Conservation (phyloP, 1,140 invertebrate species). For the Meloidogyne exigua region DNA sequence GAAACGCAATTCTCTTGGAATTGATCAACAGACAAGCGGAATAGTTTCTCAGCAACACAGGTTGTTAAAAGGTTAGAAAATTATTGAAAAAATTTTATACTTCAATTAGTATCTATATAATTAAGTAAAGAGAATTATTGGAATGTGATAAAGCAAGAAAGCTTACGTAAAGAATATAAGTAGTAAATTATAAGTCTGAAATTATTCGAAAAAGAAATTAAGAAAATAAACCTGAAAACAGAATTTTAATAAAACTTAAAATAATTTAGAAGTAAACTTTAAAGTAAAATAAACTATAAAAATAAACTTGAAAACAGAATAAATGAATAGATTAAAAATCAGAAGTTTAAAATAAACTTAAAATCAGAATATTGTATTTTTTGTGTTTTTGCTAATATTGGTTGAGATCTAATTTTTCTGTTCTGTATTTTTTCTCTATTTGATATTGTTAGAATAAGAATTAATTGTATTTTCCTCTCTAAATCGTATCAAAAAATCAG, state of each 20-base stretch:
- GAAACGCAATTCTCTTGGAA: not conserved
- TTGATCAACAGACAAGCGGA: not conserved
- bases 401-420: not conserved
- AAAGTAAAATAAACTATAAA: too few species aligned
- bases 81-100: not conserved
- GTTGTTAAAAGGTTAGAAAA: conserved; percentile 5
- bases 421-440: not conserved
- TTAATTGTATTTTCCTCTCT: conserved; percentile 1
- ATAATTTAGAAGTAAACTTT: too few species aligned
- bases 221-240: not conserved
- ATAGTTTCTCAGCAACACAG: not conserved
- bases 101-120: too few species aligned
- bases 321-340: too few species aligned
- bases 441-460: not conserved
- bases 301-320: too few species aligned
- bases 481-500: conserved; percentile 23
- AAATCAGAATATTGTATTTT: conserved; percentile 5
- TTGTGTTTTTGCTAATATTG: not conserved
- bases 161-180: too few species aligned
- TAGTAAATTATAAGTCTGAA: too few species aligned
- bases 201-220: not conserved
- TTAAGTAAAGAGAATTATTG: too few species aligned
- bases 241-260: too few species aligned
- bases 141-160: too few species aligned
- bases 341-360: not conserved